Base-by-base conservation (phyloP, 92 coral and sea anemone genomes). In the Paramuricea clavata region DNA sequence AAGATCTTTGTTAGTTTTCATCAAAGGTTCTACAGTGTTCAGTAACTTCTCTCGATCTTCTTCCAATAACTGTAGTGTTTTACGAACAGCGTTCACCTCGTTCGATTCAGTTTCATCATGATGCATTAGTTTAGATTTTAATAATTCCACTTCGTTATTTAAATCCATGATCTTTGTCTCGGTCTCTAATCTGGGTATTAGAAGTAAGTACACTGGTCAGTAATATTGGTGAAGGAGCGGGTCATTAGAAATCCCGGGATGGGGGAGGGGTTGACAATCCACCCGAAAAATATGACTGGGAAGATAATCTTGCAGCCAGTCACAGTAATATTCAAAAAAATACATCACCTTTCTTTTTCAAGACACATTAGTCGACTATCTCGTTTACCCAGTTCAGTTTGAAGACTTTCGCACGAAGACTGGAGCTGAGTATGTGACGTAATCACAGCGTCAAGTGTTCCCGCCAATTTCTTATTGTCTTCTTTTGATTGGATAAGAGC, bases 391-490 rank as follows among this genome's bases (percentile, higher is more conserved):
- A 92, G 88, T 43, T 95, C 98, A 9, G 98, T 94, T 76, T 95
- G 98, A 59, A 95, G 77, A 34, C 90, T 88, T 70, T 95, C 98
- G 36, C 93, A 83, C 16, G 98, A 90, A 47, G 89, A 88, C 87
- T 95, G 98, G 15, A 95, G 95, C 71, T 95, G 98, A 6, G 92
- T 83, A 74, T 95, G 98, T 28, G 98, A 95, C 33, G 88, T 82
- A 94, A 95, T 95, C 69, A 95, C 87, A 67, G 95, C 93, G 49
- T 95, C 98, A 59, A 94, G 91, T 12, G 98, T 94, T 9, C 89
- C 80, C 1, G 98, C 90, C 75, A 95, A 83, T 25, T 91, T 88
- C 16, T 73, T 57, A 87, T 93, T 94, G 87, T 90, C 93, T 69
- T 94, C 98, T 68, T 93, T 89, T 30, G 98, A 93, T 33, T 94